These are phyloP conservation scores for Yponomeuta plumbellus DNA, from an alignment of 2,888 invertebrate genomes.

Conservation along the genomic window DNA sequence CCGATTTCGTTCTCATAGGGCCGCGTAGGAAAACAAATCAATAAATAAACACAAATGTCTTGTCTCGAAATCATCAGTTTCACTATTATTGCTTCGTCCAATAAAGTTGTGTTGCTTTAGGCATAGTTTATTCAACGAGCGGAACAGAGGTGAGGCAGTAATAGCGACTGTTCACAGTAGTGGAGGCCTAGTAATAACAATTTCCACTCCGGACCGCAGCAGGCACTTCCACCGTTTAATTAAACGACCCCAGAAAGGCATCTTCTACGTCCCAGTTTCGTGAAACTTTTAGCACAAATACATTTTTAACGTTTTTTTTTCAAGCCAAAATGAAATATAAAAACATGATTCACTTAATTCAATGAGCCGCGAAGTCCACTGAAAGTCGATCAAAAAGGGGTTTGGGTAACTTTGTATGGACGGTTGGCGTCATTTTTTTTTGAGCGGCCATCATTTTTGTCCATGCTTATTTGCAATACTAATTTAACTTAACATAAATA, in stretches of 20 bases:
- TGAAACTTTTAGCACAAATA: background rate
- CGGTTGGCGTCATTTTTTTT: too few relatives aligned
- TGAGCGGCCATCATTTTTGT: too few relatives aligned
- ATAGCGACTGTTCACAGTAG: background rate
- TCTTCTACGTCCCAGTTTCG: background rate
- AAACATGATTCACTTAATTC: too few relatives aligned
- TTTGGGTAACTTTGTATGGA: too few relatives aligned
- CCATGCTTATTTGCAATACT: too few relatives aligned
- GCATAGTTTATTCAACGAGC: background rate
- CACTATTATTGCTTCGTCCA: background rate
- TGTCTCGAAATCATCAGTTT: conserved; percentile 7
- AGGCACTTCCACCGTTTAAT: conserved; percentile 12
- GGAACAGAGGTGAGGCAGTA: background rate
- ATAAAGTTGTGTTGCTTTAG: background rate
- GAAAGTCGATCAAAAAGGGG: background rate
- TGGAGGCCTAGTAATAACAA: background rate
- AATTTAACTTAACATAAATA: too few relatives aligned
- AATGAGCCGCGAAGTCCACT: background rate
- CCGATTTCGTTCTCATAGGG: conserved; percentile 20
- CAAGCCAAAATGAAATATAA: too few relatives aligned
- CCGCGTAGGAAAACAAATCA: conserved; percentile 22
- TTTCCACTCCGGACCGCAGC: conserved; percentile 12
- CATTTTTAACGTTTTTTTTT: background rate
- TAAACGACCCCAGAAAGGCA: conserved; percentile 9
- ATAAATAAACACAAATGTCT: conserved; percentile 18